phyloP scores from a whole-genome alignment of 2,113 vertebrate genomes.

The Eidolon helvum region DNA sequence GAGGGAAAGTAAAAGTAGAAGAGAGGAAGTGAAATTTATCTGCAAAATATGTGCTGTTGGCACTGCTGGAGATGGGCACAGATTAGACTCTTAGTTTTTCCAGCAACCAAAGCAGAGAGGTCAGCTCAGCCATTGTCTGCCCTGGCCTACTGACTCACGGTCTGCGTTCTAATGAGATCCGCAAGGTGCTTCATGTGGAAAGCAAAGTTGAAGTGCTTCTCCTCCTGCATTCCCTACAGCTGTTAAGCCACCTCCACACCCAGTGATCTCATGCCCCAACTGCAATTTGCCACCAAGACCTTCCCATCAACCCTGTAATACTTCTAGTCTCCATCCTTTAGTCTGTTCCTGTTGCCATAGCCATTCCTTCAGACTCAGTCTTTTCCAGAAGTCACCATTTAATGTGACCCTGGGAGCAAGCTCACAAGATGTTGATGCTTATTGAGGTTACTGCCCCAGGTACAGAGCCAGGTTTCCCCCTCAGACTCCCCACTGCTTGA shows the following conservation, averaged over 20 bases:
- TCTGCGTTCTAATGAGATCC: neutral
- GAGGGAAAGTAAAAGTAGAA: neutral
- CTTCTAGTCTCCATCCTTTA: neutral
- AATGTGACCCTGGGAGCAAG: neutral
- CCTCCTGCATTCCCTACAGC: too few relatives aligned
- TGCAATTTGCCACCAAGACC: neutral
- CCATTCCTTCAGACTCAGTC: neutral
- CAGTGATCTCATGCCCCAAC: neutral
- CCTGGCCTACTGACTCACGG: fast-evolving
- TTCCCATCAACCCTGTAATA: too few relatives aligned
- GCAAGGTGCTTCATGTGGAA: neutral
- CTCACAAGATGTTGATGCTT: neutral
- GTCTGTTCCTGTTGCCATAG: neutral
- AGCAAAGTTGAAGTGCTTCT: neutral
- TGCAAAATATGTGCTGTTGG: fast-evolving
- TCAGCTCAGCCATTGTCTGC: neutral
- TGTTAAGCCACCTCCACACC: neutral
- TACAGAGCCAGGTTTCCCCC: too few relatives aligned
- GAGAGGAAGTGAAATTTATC: neutral
- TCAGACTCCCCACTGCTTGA: too few relatives aligned
- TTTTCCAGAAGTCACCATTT: too few relatives aligned
- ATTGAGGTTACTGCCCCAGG: neutral
- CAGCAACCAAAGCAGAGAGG: neutral
- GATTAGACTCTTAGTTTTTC: neutral
- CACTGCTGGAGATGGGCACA: neutral